Conservation (phyloP, 1,140 invertebrate genomes). For the Zaprionus nigranus region DNA sequence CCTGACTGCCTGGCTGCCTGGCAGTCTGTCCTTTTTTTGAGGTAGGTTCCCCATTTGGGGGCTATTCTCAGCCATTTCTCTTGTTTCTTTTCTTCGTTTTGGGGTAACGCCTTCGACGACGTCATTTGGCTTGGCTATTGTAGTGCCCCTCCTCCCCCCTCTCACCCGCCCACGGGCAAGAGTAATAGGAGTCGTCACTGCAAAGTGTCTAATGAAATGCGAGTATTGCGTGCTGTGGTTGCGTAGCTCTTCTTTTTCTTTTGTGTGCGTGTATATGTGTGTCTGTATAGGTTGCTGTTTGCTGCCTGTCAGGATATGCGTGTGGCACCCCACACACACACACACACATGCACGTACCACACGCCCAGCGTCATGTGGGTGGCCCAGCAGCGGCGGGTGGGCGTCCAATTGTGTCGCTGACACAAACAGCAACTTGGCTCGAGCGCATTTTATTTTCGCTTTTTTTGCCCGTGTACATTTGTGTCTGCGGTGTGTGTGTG, state of each 20-base stretch:
- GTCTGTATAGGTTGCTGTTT: constrained; percentile 2
- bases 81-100: constrained; percentile 8
- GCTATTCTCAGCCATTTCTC: constrained; percentile 8
- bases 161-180: constrained; percentile 35
- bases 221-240: constrained; percentile 81
- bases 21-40: constrained; percentile 9
- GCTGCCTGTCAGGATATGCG: constrained; percentile 63
- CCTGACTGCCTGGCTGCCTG: not conserved
- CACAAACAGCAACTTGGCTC: constrained; percentile 66
- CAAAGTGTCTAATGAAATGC: constrained; percentile 83
- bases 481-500: constrained; percentile 34
- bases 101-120: constrained; percentile 38
- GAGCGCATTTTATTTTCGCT: constrained; percentile 24
- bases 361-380: constrained; percentile 10
- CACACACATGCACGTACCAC: too few species aligned
- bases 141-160: not conserved
- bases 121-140: constrained; percentile 37
- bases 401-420: constrained; percentile 73
- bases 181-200: constrained; percentile 80
- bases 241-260: constrained; percentile 65
- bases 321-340: constrained; percentile 36
- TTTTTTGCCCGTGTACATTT: not conserved
- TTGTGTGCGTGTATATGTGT: not conserved
- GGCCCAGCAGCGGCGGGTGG: constrained; percentile 21
- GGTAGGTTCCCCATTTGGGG: constrained; percentile 2